Evolutionary conservation across 2,888 invertebrate genomes (phyloP).

Genomic region (Halocaridina rubra): DNA sequence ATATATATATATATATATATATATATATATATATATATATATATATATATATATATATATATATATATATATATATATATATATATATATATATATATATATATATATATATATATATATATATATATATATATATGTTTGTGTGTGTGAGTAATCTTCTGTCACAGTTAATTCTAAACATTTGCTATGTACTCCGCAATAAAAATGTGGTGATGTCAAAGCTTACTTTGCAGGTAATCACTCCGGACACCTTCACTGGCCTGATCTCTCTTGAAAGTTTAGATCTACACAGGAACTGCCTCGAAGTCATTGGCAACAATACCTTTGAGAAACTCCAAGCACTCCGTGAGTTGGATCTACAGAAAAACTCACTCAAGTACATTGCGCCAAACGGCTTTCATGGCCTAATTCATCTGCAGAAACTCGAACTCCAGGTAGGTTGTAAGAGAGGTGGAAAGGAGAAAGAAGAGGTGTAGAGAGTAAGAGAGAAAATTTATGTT

Average conservation of each 20-base stretch:
- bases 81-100: no score
- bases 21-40: no score
- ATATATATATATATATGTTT: no score
- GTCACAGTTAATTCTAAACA: no score
- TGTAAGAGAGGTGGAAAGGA: background rate
- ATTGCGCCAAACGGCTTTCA: conserved; percentile 83
- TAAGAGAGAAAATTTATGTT: background rate
- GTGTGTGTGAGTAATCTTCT: no score
- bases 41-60: no score
- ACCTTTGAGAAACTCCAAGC: conserved; percentile 84
- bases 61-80: no score
- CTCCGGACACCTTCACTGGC: conserved; percentile 69
- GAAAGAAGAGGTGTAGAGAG: background rate
- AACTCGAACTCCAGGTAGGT: conserved; percentile 74
- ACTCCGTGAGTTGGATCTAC: conserved; percentile 77
- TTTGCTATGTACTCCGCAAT: no score
- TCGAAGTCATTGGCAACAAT: conserved; percentile 82
- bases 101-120: no score
- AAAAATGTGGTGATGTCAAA: no score
- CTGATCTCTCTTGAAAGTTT: conserved; percentile 79
- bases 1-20: no score
- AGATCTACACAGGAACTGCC: conserved; percentile 80
- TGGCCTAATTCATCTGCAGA: conserved; percentile 79
- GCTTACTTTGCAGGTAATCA: conserved; percentile 35
- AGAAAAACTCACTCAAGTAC: conserved; percentile 73